phyloP scores from a whole-genome alignment of 2,888 invertebrate species.

The Pseudococcus longispinus region DNA sequence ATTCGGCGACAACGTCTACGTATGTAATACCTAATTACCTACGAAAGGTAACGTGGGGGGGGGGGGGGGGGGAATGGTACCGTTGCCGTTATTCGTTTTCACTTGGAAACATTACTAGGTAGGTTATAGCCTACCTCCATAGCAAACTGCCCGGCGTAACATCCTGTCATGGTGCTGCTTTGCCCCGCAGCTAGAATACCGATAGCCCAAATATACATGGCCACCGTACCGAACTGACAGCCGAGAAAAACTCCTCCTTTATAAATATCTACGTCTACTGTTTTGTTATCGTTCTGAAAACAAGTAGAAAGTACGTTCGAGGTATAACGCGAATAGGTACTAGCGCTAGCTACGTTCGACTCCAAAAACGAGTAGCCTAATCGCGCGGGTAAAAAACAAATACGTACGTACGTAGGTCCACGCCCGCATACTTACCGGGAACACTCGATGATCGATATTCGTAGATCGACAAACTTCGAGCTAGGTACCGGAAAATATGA shows the following conservation, averaged over 20 bases:
- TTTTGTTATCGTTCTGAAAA: conserved; percentile 64
- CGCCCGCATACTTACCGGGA: conserved; percentile 63
- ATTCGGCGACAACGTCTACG: too few relatives aligned
- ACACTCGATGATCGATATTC: conserved; percentile 62
- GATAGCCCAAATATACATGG: conserved; percentile 85
- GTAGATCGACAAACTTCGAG: conserved; percentile 61
- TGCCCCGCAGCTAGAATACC: conserved; percentile 84
- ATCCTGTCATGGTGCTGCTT: conserved; percentile 84
- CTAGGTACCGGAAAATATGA: conserved; percentile 61
- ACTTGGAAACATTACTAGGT: too few relatives aligned
- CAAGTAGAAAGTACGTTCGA: not conserved
- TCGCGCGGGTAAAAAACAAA: too few relatives aligned
- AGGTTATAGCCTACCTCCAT: conserved; percentile 73
- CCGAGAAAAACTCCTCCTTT: conserved; percentile 78
- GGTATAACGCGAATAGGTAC: not conserved
- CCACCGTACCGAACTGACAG: conserved; percentile 76
- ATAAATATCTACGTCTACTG: conserved; percentile 73
- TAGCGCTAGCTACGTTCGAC: too few relatives aligned
- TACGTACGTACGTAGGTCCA: not conserved
- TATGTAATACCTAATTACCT: too few relatives aligned
- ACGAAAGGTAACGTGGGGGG: too few relatives aligned
- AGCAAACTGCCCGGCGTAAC: conserved; percentile 86
- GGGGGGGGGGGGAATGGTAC: too few relatives aligned
- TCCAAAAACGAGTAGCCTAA: too few relatives aligned
- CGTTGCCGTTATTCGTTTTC: too few relatives aligned